Evolutionary conservation across 2,113 vertebrate genomes (phyloP).

Genomic region (Hippocampus guttulatus): DNA sequence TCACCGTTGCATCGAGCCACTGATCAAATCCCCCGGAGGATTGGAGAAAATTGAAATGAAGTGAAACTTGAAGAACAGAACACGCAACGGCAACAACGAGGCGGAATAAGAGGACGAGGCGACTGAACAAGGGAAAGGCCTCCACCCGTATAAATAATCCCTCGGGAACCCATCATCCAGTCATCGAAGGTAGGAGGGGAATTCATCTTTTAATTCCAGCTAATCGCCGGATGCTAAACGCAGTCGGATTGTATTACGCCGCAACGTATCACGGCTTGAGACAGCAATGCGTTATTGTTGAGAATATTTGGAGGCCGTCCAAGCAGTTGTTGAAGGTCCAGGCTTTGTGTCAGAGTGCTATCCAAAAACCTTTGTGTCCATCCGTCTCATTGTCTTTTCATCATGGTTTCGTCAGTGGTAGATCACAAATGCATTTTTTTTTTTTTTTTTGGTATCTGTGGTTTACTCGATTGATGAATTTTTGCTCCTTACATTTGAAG

Average conservation of each 20-base stretch:
- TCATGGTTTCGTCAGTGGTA: background rate
- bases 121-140: conserved; percentile 33
- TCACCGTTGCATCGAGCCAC: conserved; percentile 2
- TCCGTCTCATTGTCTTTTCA: conserved; percentile 1
- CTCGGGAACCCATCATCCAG: conserved; percentile 34
- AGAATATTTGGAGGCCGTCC: conserved; percentile 28
- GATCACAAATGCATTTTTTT: no score
- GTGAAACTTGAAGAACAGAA: background rate
- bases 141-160: conserved; percentile 31
- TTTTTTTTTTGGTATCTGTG: no score
- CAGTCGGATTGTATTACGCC: conserved; percentile 24
- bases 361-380: conserved; percentile 28
- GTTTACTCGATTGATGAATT: no score
- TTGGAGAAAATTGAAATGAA: background rate
- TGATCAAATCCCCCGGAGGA: background rate
- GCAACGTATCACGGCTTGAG: conserved; percentile 3
- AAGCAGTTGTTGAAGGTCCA: conserved; percentile 40
- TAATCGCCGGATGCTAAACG: conserved; percentile 43
- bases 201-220: conserved; percentile 33
- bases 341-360: conserved; percentile 33
- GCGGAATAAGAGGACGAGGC: conserved; percentile 13
- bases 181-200: conserved; percentile 42
- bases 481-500: no score
- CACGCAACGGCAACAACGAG: conserved; percentile 3
- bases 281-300: conserved; percentile 21